Conservation (phyloP, 2,888 invertebrate genomes). For the Drosophila siamana region DNA sequence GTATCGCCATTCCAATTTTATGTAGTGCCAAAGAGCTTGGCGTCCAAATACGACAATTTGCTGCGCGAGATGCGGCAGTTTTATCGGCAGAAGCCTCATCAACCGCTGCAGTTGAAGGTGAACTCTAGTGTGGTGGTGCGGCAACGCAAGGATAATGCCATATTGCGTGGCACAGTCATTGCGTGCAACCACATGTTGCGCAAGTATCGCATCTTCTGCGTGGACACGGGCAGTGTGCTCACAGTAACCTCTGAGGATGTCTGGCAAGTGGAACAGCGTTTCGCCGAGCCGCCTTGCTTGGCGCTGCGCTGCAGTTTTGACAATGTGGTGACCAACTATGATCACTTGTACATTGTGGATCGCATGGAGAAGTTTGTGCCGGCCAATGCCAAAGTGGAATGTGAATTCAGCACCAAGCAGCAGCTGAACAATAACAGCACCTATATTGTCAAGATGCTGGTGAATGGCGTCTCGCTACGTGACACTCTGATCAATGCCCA, state of each 20-base stretch:
- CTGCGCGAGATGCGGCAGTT: conserved; percentile 90
- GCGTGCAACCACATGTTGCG: conserved; percentile 87
- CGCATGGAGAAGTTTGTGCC: conserved; percentile 84
- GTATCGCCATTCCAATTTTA: conserved; percentile 91
- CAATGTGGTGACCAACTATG: conserved; percentile 87
- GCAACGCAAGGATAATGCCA: conserved; percentile 89
- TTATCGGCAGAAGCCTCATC: conserved; percentile 86
- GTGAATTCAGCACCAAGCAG: conserved; percentile 79
- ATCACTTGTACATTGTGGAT: conserved; percentile 84
- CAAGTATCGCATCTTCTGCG: conserved; percentile 89
- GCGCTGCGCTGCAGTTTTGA: conserved; percentile 89
- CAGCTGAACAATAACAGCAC: conserved; percentile 35
- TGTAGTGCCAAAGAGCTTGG: conserved; percentile 87
- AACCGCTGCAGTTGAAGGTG: conserved; percentile 85
- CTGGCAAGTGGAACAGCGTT: conserved; percentile 89
- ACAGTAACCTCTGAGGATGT: conserved; percentile 88
- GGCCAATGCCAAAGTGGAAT: conserved; percentile 76
- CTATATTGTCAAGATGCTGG: conserved; percentile 82
- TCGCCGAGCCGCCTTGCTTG: conserved; percentile 89
- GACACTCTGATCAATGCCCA: conserved; percentile 77
- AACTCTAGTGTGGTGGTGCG: conserved; percentile 90
- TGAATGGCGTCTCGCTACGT: conserved; percentile 81
- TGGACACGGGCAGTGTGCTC: conserved; percentile 92
- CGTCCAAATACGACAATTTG: conserved; percentile 88
- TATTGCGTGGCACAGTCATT: conserved; percentile 90